Evolutionary conservation across 1,140 invertebrate genomes (phyloP).

Genomic region (Penaeus indicus): DNA sequence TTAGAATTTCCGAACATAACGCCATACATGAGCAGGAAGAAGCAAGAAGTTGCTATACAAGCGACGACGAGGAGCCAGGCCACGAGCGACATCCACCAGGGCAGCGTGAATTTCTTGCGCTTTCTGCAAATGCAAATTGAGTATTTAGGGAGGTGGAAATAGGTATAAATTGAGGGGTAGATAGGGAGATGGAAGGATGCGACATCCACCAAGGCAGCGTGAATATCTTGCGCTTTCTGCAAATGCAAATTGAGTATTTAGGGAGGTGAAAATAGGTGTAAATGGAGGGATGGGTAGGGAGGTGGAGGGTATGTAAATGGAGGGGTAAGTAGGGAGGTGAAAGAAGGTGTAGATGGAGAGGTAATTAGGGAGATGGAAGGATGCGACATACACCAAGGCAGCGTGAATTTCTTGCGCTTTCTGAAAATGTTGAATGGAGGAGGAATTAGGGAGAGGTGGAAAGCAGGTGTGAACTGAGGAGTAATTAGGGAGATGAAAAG

Average conservation of each 20-base stretch:
- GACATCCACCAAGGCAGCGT: conserved; percentile 62
- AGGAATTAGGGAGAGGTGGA: too few relatives aligned
- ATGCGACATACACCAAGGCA: too few relatives aligned
- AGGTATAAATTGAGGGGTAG: background rate
- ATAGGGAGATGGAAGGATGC: background rate
- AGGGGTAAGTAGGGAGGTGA: too few relatives aligned
- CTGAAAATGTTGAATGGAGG: too few relatives aligned
- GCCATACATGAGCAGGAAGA: conserved; percentile 72
- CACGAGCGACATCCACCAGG: conserved; percentile 67
- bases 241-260: background rate
- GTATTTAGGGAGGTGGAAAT: background rate
- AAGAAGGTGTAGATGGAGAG: too few relatives aligned
- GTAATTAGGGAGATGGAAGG: too few relatives aligned
- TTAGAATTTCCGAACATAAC: conserved; percentile 75
- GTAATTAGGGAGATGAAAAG: too few relatives aligned
- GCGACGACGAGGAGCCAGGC: conserved; percentile 72
- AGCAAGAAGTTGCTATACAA: conserved; percentile 69
- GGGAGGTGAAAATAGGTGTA: background rate
- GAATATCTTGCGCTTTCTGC: conserved; percentile 61
- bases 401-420: too few relatives aligned
- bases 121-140: conserved; percentile 26
- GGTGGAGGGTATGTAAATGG: too few relatives aligned
- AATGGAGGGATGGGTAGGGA: too few relatives aligned
- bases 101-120: conserved; percentile 63
- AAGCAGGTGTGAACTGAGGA: too few relatives aligned